A percentile compares a stretch with the other conserved stretches of the same genome.
Conservation (phyloP, 2,888 invertebrate genomes). For the Fissipunctia ypsillon region DNA sequence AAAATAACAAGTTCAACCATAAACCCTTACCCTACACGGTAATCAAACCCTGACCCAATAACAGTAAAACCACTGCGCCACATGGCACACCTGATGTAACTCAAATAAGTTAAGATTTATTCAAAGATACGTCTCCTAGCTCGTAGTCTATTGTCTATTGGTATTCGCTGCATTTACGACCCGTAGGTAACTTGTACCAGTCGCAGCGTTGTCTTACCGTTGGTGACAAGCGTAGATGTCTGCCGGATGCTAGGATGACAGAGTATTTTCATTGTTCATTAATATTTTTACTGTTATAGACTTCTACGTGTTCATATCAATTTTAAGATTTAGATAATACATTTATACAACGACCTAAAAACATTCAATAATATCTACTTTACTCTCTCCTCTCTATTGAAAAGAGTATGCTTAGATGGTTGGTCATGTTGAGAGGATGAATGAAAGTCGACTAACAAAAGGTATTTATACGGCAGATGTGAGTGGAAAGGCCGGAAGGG, state of each 20-base stretch:
- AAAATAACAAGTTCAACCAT: conserved; percentile 30
- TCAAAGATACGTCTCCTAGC: conserved; percentile 3
- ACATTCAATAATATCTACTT: too few relatives aligned
- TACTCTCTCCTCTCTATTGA: too few relatives aligned
- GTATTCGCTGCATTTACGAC: conserved; percentile 17
- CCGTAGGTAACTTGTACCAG: conserved; percentile 2
- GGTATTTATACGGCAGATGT: too few relatives aligned
- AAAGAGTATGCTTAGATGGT: too few relatives aligned
- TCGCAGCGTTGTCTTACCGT: neutral
- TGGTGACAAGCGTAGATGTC: conserved; percentile 9
- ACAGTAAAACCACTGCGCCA: conserved; percentile 36
- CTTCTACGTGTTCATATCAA: neutral
- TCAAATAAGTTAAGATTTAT: conserved; percentile 30
- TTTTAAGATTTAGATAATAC: too few relatives aligned
- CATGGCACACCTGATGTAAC: conserved; percentile 16
- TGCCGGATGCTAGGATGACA: neutral
- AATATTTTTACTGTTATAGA: neutral
- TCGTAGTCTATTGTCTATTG: conserved; percentile 23
- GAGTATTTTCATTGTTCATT: conserved; percentile 1
- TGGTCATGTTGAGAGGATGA: too few relatives aligned
- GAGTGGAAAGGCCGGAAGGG: too few relatives aligned
- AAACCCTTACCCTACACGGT: conserved; percentile 17
- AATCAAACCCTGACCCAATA: conserved; percentile 33
- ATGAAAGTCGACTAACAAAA: too few relatives aligned
- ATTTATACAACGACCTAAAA: too few relatives aligned